phyloP scores from a whole-genome alignment of 2,888 invertebrate species.

The Dascillus cervinus region DNA sequence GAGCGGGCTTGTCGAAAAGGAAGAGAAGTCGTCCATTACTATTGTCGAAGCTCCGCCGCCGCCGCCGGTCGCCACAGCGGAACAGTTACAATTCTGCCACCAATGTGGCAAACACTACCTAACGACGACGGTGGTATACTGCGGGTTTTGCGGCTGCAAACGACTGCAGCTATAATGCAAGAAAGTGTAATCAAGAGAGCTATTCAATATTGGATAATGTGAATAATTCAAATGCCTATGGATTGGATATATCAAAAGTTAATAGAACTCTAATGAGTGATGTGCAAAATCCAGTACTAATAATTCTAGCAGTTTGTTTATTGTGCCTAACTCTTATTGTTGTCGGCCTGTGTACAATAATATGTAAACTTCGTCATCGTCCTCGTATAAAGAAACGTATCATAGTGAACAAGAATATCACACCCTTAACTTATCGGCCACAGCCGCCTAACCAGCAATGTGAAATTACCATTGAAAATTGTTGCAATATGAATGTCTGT shows the following conservation, averaged over 20 bases:
- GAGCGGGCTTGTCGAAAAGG: no score
- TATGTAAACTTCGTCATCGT: constrained; percentile 17
- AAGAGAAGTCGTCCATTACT: no score
- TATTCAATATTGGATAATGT: constrained; percentile 7
- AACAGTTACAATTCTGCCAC: no score
- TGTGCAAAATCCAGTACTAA: constrained; percentile 28
- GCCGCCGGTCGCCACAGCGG: no score
- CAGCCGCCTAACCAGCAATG: constrained; percentile 56
- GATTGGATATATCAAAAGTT: constrained; percentile 11
- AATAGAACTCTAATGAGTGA: constrained; percentile 14
- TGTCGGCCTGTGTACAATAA: constrained; percentile 20
- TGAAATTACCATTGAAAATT: constrained; percentile 85
- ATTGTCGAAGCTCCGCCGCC: no score
- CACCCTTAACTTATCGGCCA: constrained; percentile 68
- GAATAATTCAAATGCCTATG: constrained; percentile 7
- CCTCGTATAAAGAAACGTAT: constrained; percentile 68
- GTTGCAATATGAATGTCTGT: constrained; percentile 90
- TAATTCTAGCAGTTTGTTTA: constrained; percentile 18
- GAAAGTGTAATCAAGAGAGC: no score
- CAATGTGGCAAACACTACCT: no score
- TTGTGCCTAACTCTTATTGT: constrained; percentile 23
- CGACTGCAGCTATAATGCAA: no score
- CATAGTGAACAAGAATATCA: constrained; percentile 70
- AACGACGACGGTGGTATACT: no score
- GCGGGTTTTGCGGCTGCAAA: no score